These are phyloP conservation scores for Xiphophorus maculatus DNA, from an alignment of 2,113 vertebrate species.

Conservation along the genomic window DNA sequence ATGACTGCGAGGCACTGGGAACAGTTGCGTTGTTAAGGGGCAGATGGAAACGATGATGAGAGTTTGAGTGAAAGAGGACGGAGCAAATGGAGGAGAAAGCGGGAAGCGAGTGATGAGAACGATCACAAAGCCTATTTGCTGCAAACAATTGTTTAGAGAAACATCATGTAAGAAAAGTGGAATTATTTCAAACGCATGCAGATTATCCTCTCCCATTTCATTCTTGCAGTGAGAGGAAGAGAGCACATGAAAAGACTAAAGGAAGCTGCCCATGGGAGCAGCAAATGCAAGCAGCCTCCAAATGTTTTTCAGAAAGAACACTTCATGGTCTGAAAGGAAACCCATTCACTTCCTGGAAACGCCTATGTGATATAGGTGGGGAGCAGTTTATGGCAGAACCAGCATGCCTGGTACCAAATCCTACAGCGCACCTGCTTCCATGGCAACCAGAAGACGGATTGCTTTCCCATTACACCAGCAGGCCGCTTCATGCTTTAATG, in stretches of 20 bases:
- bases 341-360: constrained; percentile 39
- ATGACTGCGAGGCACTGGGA: constrained; percentile 49
- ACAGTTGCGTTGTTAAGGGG: constrained; percentile 56
- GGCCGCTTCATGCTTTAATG: constrained; percentile 80
- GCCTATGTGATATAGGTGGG: constrained; percentile 71
- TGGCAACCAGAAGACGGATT: constrained; percentile 76
- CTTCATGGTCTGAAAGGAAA: constrained; percentile 38
- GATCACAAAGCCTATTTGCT: constrained; percentile 29
- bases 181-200: constrained; percentile 51
- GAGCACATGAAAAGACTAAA: constrained; percentile 43
- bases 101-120: background rate
- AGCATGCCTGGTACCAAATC: constrained; percentile 48
- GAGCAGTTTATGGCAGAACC: constrained; percentile 69
- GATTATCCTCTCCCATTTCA: constrained; percentile 50
- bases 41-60: constrained; percentile 74
- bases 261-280: constrained; percentile 32
- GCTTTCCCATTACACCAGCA: constrained; percentile 64
- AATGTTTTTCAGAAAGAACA: constrained; percentile 36
- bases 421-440: constrained; percentile 75
- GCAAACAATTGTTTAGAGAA: constrained; percentile 52
- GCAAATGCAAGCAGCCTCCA: constrained; percentile 35
- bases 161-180: constrained; percentile 31
- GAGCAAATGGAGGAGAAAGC: constrained; percentile 43
- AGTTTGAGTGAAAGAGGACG: constrained; percentile 51
- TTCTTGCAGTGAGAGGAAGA: constrained; percentile 37